A percentile compares a stretch with the other conserved stretches of the same genome.
Conservation (phyloP, 2,113 vertebrate species). For the Crotophaga sulcirostris region DNA sequence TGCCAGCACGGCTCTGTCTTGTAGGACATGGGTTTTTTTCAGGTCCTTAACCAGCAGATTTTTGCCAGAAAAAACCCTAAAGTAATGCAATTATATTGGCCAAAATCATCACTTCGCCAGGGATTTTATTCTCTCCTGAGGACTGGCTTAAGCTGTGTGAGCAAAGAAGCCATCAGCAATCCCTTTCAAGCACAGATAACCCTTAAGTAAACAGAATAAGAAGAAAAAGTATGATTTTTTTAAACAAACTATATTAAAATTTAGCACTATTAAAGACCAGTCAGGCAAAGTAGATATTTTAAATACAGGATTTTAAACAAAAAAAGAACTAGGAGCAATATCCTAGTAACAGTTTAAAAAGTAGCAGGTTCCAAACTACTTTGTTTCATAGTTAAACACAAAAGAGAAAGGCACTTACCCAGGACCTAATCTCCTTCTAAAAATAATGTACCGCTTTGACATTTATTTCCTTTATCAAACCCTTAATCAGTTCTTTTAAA, state of each 20-base stretch:
- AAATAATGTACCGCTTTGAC: neutral
- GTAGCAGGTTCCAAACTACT: neutral
- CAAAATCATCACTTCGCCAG: conserved; percentile 30
- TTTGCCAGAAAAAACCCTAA: conserved; percentile 9
- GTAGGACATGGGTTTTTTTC: neutral
- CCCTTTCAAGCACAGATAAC: conserved; percentile 3
- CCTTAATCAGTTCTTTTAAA: neutral
- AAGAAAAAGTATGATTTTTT: neutral
- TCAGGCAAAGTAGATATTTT: neutral
- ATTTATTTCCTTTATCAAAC: conserved; percentile 50
- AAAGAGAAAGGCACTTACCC: neutral
- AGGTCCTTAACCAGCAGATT: neutral
- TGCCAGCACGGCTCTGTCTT: conserved; percentile 12
- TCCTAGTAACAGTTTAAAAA: neutral
- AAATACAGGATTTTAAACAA: neutral
- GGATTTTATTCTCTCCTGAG: conserved; percentile 15
- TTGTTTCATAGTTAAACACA: neutral
- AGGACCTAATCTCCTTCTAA: neutral
- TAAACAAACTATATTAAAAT: neutral
- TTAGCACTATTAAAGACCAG: neutral
- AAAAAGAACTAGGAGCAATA: neutral
- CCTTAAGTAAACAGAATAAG: neutral
- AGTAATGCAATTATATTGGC: conserved; percentile 14
- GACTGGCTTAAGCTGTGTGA: neutral
- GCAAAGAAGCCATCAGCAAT: conserved; percentile 9